Evolutionary conservation across 2,113 vertebrate species (phyloP).

Genomic region (Gymnogyps californianus): DNA sequence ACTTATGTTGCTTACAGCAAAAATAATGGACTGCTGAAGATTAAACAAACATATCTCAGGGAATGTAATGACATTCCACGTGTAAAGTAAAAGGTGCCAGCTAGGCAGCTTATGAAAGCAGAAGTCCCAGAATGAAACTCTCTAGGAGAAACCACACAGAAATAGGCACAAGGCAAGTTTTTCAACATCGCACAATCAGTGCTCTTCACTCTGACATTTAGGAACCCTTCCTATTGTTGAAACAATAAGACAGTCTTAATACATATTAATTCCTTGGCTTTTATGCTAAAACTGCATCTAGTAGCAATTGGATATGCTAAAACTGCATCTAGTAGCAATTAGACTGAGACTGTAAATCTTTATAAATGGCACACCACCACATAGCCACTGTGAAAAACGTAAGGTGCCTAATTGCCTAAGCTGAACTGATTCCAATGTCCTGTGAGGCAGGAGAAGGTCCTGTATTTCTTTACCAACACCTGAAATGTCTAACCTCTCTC

Average conservation of each 20-base stretch:
- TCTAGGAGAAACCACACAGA: neutral
- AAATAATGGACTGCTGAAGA: neutral
- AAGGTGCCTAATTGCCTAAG: neutral
- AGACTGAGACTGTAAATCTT: neutral
- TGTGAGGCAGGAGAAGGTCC: neutral
- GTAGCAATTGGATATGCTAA: neutral
- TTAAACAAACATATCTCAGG: neutral
- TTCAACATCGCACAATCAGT: fast-evolving
- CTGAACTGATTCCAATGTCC: neutral
- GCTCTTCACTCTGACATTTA: neutral
- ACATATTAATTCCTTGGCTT: neutral
- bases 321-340: neutral
- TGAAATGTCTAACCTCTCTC: neutral
- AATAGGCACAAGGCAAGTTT: neutral
- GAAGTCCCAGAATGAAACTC: neutral
- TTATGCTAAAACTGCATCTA: neutral
- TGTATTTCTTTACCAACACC: neutral
- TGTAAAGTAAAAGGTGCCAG: neutral
- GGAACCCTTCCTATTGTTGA: neutral
- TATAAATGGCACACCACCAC: neutral
- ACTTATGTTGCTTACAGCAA: neutral
- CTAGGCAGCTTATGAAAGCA: neutral
- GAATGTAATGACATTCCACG: neutral
- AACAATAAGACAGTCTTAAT: neutral
- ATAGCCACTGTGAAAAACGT: neutral